Conservation (phyloP, 2,113 vertebrate genomes). For the Erinaceus europaeus region DNA sequence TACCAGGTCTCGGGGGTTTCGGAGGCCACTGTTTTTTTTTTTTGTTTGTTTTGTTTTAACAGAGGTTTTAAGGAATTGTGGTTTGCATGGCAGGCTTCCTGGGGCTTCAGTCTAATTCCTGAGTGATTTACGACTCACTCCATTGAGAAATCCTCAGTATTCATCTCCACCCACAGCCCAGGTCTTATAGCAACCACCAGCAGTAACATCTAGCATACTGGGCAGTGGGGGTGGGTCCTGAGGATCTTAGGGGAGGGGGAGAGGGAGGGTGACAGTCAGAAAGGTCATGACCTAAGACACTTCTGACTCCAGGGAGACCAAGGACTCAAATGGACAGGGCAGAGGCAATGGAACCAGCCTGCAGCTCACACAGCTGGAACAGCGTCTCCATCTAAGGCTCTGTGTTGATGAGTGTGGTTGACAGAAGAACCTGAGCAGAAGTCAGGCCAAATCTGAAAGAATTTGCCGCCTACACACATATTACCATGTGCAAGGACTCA, state of each 20-base stretch:
- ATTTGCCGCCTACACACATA: no score
- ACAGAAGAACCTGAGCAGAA: neutral
- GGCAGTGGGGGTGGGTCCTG: neutral
- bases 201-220: neutral
- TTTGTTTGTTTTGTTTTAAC: neutral
- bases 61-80: slow-evolving; percentile 51
- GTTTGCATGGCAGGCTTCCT: slow-evolving; percentile 55
- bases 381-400: neutral
- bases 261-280: neutral
- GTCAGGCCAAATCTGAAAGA: neutral
- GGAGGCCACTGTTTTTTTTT: slow-evolving; percentile 2
- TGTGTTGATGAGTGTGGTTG: neutral
- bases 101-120: slow-evolving; percentile 9
- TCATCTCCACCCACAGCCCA: slow-evolving; percentile 28
- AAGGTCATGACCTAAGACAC: neutral
- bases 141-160: slow-evolving; percentile 11
- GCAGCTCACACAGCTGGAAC: neutral
- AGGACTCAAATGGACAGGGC: neutral
- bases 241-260: no score
- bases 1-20: slow-evolving; percentile 56
- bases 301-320: neutral
- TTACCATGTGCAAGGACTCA: no score
- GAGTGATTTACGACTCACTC: slow-evolving; percentile 23
- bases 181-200: neutral
- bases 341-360: neutral